phyloP scores from a whole-genome alignment of 2,888 invertebrate species.

The Dynastes grantii region DNA sequence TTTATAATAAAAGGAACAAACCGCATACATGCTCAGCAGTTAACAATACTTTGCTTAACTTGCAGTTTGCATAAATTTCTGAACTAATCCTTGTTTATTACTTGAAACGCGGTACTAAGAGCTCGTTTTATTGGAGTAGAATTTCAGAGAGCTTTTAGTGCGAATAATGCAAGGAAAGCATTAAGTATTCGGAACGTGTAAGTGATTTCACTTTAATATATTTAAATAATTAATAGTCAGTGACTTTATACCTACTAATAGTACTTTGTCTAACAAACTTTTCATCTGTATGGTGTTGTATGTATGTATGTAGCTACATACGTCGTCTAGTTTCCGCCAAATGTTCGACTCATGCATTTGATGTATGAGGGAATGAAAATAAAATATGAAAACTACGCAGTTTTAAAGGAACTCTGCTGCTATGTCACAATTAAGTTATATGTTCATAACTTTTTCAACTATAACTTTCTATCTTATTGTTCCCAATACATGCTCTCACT shows the following conservation, averaged over 20 bases:
- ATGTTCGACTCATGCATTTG: no score
- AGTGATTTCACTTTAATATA: conserved; percentile 32
- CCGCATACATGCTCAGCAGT: conserved; percentile 16
- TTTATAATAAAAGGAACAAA: conserved; percentile 17
- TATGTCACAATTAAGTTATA: no score
- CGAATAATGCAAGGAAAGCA: conserved; percentile 1
- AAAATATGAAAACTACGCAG: no score
- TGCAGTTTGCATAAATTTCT: conserved; percentile 39
- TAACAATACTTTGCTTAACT: conserved; percentile 31
- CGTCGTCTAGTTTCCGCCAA: background rate
- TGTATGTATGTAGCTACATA: background rate
- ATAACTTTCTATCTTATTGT: no score
- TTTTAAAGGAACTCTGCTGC: no score
- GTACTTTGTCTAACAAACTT: background rate
- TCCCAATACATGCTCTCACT: no score
- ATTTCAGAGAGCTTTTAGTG: conserved; percentile 31
- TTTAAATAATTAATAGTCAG: conserved; percentile 36
- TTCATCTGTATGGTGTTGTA: background rate
- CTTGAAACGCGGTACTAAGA: conserved; percentile 33
- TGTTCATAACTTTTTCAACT: no score
- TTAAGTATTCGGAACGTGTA: conserved; percentile 32
- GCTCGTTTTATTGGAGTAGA: conserved; percentile 7
- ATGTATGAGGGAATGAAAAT: no score
- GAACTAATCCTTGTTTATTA: conserved; percentile 42
- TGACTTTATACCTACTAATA: conserved; percentile 18